Conservation (phyloP, 2,797 vertebrate genomes). For the Stomatorhinus walkeri region DNA sequence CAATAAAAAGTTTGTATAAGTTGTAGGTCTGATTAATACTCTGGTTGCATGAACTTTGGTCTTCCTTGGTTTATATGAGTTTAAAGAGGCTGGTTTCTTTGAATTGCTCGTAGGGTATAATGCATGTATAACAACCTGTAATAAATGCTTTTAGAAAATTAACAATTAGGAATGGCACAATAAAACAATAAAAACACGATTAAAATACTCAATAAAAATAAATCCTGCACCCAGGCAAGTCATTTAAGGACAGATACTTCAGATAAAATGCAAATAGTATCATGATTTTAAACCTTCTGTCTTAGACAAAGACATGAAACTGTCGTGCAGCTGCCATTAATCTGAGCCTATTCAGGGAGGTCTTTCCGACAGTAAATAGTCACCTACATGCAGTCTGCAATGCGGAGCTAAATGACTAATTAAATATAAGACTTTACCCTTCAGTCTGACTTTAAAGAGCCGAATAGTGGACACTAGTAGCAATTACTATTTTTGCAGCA, state of each 20-base stretch:
- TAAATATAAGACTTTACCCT: constrained; percentile 33
- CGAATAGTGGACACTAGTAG: constrained; percentile 43
- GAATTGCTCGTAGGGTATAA: not conserved
- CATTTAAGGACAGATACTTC: not conserved
- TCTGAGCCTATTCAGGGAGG: constrained; percentile 13
- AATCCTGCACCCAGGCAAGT: not conserved
- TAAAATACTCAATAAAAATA: not conserved
- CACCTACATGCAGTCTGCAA: constrained; percentile 38
- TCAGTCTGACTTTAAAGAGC: constrained; percentile 42
- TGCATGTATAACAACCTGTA: not conserved
- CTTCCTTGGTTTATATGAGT: not conserved
- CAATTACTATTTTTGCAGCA: constrained; percentile 38
- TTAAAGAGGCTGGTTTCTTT: not conserved
- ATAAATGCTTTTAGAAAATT: not conserved
- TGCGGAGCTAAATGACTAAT: constrained; percentile 45
- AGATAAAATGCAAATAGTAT: constrained; percentile 4
- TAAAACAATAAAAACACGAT: not conserved
- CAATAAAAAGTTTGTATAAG: not conserved
- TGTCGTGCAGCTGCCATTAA: not conserved
- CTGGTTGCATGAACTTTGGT: not conserved
- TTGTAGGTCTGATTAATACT: not conserved
- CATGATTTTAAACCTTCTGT: not conserved
- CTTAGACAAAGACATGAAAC: not conserved
- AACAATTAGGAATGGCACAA: not conserved
- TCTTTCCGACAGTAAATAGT: constrained; percentile 40